Evolutionary conservation across 2,113 vertebrate species (phyloP).

Genomic region (Australoheros scitulus): DNA sequence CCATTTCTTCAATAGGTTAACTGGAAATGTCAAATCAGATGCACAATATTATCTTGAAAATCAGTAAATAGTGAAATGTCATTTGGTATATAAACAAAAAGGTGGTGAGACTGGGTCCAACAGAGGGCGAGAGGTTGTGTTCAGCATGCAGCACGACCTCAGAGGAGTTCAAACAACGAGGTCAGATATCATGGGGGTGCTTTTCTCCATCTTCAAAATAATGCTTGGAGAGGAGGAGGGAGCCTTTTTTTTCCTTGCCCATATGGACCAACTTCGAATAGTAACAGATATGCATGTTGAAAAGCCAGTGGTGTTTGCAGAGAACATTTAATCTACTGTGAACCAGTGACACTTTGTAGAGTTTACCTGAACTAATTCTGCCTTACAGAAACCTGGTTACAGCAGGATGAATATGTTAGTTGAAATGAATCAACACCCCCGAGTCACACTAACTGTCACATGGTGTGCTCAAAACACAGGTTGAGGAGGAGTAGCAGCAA

Average conservation of each 20-base stretch:
- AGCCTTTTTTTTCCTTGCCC: not conserved
- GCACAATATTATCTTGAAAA: slow-evolving; percentile 44
- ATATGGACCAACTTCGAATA: not conserved
- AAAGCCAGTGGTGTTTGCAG: not conserved
- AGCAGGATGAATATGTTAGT: no score
- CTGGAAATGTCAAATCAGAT: slow-evolving; percentile 58
- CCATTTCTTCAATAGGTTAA: slow-evolving; percentile 23
- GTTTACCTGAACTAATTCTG: slow-evolving; percentile 19
- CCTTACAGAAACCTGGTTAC: no score
- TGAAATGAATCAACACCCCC: no score
- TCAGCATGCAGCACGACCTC: slow-evolving; percentile 30
- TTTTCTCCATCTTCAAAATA: slow-evolving; percentile 37
- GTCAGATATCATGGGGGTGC: slow-evolving; percentile 37
- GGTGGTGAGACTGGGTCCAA: slow-evolving; percentile 38
- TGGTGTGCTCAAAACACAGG: no score
- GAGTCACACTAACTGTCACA: no score
- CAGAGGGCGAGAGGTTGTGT: slow-evolving; percentile 9
- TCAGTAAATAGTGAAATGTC: slow-evolving; percentile 33
- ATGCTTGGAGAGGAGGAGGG: not conserved
- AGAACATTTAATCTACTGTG: slow-evolving; percentile 53
- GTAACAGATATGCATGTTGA: slow-evolving; percentile 4
- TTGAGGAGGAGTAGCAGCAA: no score
- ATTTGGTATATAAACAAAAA: slow-evolving; percentile 43
- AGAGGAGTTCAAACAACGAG: slow-evolving; percentile 55
- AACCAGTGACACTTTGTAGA: slow-evolving; percentile 50